Percentiles rank a stretch among this genome's conserved stretches.
Evolutionary conservation across 2,888 invertebrate species (phyloP).

Genomic region (Hirtodrosophila alboralis): DNA sequence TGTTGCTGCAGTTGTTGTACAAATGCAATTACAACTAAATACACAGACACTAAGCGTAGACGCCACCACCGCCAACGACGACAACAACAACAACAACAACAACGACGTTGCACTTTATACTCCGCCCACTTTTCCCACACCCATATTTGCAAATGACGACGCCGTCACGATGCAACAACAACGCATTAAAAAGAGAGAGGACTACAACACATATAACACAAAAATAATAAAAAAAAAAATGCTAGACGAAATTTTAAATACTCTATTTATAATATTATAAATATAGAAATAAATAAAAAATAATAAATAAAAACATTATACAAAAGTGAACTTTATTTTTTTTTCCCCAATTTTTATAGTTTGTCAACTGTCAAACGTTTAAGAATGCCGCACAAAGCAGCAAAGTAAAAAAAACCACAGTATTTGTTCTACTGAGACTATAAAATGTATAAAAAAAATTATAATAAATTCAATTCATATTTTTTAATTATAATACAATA

Average conservation of each 20-base stretch:
- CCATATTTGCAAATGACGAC: conserved; percentile 64
- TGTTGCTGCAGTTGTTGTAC: conserved; percentile 46
- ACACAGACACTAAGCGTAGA: conserved; percentile 56
- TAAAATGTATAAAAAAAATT: too few species aligned
- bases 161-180: conserved; percentile 38
- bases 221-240: not conserved
- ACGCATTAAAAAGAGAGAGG: conserved; percentile 39
- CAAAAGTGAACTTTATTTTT: not conserved
- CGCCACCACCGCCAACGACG: conserved; percentile 52
- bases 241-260: conserved; percentile 17
- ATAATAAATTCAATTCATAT: too few species aligned
- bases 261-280: conserved; percentile 1
- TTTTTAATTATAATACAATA: too few species aligned
- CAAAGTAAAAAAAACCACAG: too few species aligned
- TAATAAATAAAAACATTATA: too few species aligned
- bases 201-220: too few species aligned
- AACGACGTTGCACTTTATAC: conserved; percentile 53
- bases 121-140: conserved; percentile 81
- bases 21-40: conserved; percentile 75
- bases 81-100: conserved; percentile 42
- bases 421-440: too few species aligned
- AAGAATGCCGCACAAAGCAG: too few species aligned
- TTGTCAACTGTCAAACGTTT: not conserved
- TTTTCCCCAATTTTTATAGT: too few species aligned
- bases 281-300: not conserved